These are phyloP conservation scores for Prionchulus punctatus DNA, from an alignment of 2,888 invertebrate genomes.

Conservation along the genomic window DNA sequence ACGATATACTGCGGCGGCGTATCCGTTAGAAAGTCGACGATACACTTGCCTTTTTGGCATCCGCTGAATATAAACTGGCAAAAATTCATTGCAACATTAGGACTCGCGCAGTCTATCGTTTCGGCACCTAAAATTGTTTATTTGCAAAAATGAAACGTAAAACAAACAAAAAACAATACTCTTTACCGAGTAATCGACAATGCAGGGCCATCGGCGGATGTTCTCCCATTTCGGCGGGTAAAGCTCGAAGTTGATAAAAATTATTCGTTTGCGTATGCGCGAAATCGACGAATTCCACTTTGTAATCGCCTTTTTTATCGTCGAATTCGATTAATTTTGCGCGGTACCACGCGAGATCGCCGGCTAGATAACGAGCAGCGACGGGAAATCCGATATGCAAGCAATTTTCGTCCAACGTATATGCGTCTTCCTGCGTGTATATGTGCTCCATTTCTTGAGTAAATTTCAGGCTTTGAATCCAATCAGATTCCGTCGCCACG, in stretches of 20 bases:
- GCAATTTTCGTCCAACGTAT: background rate
- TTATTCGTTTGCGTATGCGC: background rate
- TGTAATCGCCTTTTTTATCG: background rate
- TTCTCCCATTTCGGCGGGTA: background rate
- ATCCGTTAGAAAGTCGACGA: background rate
- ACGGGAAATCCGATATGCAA: background rate
- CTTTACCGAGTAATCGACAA: background rate
- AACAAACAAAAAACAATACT: background rate
- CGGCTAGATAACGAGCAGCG: background rate
- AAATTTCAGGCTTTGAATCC: background rate
- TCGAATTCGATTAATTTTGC: background rate
- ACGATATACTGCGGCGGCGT: background rate
- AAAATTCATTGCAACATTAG: no score
- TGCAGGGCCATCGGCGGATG: background rate
- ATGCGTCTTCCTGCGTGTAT: background rate
- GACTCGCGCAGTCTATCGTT: no score
- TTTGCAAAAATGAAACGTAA: no score
- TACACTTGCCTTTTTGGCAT: background rate
- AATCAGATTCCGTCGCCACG: background rate
- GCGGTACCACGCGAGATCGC: background rate
- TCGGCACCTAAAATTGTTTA: no score
- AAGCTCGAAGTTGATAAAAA: background rate
- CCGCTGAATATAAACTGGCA: background rate
- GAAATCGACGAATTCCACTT: slow-evolving; percentile 1
- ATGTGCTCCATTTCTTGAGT: background rate